phyloP scores from a whole-genome alignment of 1,140 invertebrate genomes.

The Ganaspis sp. region DNA sequence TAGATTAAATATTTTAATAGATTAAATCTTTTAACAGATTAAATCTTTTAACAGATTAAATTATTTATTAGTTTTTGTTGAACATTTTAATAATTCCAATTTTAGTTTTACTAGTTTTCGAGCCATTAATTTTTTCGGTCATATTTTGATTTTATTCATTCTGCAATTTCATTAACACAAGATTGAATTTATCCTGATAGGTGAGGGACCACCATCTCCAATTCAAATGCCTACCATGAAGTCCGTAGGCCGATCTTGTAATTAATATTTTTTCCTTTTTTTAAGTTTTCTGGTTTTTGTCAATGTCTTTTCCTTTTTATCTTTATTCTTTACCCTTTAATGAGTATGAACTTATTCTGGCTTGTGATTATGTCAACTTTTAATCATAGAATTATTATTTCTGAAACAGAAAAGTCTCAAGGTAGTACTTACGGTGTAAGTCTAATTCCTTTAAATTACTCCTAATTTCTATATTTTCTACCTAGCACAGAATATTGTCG shows the following conservation, averaged over 20 bases:
- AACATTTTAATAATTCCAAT: no score
- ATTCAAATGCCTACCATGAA: conserved; percentile 64
- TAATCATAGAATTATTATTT: neutral
- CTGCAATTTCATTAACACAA: conserved; percentile 36
- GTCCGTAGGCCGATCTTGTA: conserved; percentile 71
- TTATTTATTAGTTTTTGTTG: no score
- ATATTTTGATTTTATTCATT: neutral
- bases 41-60: no score
- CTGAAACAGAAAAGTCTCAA: neutral
- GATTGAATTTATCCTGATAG: conserved; percentile 64
- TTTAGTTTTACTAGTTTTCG: neutral
- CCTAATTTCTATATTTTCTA: no score
- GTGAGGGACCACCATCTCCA: conserved; percentile 67
- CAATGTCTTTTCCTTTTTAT: neutral
- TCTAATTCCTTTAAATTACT: no score
- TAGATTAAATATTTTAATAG: no score
- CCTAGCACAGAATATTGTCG: no score
- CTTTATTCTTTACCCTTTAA: neutral
- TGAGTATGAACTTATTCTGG: neutral
- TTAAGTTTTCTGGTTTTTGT: conserved; percentile 36
- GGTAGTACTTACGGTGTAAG: neutral
- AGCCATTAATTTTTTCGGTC: neutral
- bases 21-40: no score
- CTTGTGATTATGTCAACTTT: neutral
- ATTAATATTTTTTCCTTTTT: conserved; percentile 67